phyloP scores from a whole-genome alignment of 2,888 invertebrate genomes.

The Gnatocerus cornutus region DNA sequence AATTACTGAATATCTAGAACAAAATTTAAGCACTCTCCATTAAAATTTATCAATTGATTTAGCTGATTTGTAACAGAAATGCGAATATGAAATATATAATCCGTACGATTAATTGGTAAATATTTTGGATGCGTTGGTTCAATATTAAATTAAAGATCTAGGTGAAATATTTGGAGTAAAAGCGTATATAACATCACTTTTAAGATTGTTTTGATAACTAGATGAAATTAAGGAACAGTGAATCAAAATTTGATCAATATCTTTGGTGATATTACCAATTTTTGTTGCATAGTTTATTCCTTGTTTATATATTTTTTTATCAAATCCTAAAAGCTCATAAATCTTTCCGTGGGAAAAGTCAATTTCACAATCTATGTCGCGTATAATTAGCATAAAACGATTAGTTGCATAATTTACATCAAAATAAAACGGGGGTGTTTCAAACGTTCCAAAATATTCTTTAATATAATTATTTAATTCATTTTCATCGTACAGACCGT shows the following conservation, averaged over 20 bases:
- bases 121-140: conserved; percentile 20
- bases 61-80: conserved; percentile 27
- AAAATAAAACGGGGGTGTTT: conserved; percentile 42
- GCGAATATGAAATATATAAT: conserved; percentile 27
- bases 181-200: conserved; percentile 19
- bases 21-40: conserved; percentile 25
- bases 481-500: no score
- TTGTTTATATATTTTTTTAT: background rate
- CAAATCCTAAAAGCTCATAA: conserved; percentile 16
- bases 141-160: conserved; percentile 23
- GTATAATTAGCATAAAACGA: conserved; percentile 27
- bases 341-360: conserved; percentile 20
- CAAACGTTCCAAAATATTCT: conserved; percentile 35
- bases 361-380: conserved; percentile 23
- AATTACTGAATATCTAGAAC: conserved; percentile 30
- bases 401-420: conserved; percentile 34
- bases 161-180: conserved; percentile 22
- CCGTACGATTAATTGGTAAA: conserved; percentile 26
- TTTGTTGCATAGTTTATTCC: conserved; percentile 13
- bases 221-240: conserved; percentile 19
- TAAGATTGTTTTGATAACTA: conserved; percentile 27
- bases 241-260: conserved; percentile 24
- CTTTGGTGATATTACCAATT: conserved; percentile 19
- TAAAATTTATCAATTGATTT: conserved; percentile 23
- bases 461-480: conserved; percentile 32